Conservation (phyloP, 92 coral and sea anemone genomes). For the Galaxea fascicularis region DNA sequence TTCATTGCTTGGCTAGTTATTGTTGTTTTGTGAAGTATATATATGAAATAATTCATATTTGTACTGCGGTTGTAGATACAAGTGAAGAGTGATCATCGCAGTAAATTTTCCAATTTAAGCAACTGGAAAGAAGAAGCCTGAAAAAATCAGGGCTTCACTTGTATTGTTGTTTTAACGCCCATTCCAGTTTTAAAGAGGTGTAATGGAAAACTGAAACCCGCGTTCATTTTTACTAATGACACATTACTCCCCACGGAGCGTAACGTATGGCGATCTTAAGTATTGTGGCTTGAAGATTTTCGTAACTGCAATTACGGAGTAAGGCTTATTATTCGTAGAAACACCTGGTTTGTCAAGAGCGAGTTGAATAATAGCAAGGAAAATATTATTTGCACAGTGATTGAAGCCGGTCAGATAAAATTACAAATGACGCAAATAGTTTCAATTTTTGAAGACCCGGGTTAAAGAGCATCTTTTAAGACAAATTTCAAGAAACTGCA, state of each 20-base stretch:
- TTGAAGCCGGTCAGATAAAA: constrained; percentile 15
- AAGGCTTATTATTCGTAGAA: constrained; percentile 35
- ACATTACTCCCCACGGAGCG: constrained; percentile 9
- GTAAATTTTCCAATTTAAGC: too few species aligned
- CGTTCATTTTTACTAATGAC: constrained; percentile 22
- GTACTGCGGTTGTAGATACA: too few species aligned
- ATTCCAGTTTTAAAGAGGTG: constrained; percentile 2
- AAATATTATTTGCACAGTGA: background rate
- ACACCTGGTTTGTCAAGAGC: constrained; percentile 39
- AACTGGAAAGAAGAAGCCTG: too few species aligned
- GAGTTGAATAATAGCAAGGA: background rate
- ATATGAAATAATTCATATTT: too few species aligned
- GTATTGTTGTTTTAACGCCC: background rate
- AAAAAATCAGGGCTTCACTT: too few species aligned
- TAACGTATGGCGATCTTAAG: background rate
- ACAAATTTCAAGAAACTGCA: background rate
- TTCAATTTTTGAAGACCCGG: background rate
- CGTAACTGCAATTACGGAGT: constrained; percentile 18
- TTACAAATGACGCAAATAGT: too few species aligned
- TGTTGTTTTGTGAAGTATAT: too few species aligned
- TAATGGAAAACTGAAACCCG: background rate
- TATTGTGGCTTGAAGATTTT: constrained; percentile 18
- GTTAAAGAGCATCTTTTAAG: background rate
- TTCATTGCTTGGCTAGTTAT: constrained; percentile 3
- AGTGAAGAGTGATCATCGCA: too few species aligned